Conservation (phyloP, 1,140 invertebrate genomes). For the Tetraneura akinire region DNA sequence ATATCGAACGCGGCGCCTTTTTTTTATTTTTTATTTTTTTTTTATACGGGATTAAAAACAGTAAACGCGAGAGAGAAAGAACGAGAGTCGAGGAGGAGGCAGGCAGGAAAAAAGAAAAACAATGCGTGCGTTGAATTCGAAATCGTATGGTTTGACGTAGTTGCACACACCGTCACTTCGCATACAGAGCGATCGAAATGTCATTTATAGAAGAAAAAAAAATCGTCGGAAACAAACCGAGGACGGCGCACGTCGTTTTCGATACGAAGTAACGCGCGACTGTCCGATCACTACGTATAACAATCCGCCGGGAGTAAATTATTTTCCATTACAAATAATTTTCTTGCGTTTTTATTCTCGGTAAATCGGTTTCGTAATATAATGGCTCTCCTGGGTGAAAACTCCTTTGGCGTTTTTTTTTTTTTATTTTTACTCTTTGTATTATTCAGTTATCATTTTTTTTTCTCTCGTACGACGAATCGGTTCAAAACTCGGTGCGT, state of each 20-base stretch:
- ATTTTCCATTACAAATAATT: constrained; percentile 35
- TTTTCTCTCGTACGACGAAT: too few relatives aligned
- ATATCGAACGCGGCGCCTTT: neutral
- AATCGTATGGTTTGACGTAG: neutral
- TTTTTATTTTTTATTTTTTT: constrained; percentile 14
- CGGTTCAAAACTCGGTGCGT: too few relatives aligned
- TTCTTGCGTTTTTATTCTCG: neutral
- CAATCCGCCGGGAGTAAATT: constrained; percentile 2
- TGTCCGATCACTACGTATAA: too few relatives aligned
- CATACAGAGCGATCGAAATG: too few relatives aligned
- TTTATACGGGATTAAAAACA: neutral
- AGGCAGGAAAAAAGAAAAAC: too few relatives aligned
- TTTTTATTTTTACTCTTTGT: neutral
- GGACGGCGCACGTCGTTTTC: too few relatives aligned
- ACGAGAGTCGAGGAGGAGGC: too few relatives aligned
- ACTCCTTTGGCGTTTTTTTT: constrained; percentile 6
- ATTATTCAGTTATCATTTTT: neutral
- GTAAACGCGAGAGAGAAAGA: too few relatives aligned
- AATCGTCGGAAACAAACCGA: too few relatives aligned
- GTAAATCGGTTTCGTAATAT: constrained; percentile 14
- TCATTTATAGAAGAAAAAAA: too few relatives aligned
- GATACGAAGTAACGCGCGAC: too few relatives aligned
- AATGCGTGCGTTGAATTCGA: constrained; percentile 30
- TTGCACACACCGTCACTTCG: neutral
- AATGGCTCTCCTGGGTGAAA: constrained; percentile 8